Evolutionary conservation across 2,888 invertebrate species (phyloP), one percentile per base, ranked within the genome.

Genomic region (Pecten maximus): DNA sequence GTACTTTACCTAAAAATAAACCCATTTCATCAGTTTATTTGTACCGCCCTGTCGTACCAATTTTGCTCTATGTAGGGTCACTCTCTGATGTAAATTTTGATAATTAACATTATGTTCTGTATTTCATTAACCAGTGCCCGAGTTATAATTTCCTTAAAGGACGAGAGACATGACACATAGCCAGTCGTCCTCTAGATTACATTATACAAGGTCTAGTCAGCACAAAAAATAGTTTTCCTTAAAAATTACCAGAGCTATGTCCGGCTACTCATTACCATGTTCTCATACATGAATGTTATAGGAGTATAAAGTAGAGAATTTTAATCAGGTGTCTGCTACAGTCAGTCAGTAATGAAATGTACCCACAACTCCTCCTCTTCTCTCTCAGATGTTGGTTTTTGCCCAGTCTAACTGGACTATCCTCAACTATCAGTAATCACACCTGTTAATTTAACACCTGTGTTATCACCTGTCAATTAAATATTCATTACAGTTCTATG

Each of bases 201-300:
- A 35, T 74, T 60, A n/a, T n/a, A 16, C n/a, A 60, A 60, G 60
- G 60, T 60, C 44, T 60, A 60, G 60, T 60, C 60, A 60, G 60
- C 60, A 60, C 6, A 60, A 23, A 16, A 4, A 4, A 60, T 44
- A 44, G 8, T 44, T 44, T 44, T 44, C 44, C 44, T 44, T 44
- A 44, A 6, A 44, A 6, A 44, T 44, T 44, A 44, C 44, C 44
- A 44, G 6, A 44, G 12, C 10, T 6, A 35, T 4, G 28, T 74
- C 60, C 23, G 28, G 35, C 10, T 74, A 6, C 74, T 74, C 15
- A 74, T 74, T 60, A 60, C 15, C 12, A 54, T 54, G 44, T 12
- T 44, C 19, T 16, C n/a, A 60, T 60, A 28, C 2, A 60, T n/a
- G n/a, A 60, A n/a, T 28, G n/a, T 8, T 28, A 28, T 60, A n/a